Percentiles rank a stretch among this genome's conserved stretches.
These are phyloP conservation scores for Stichopus chloronotus DNA, from an alignment of 35 echinoderm and acorn worm genomes.

Conservation along the genomic window DNA sequence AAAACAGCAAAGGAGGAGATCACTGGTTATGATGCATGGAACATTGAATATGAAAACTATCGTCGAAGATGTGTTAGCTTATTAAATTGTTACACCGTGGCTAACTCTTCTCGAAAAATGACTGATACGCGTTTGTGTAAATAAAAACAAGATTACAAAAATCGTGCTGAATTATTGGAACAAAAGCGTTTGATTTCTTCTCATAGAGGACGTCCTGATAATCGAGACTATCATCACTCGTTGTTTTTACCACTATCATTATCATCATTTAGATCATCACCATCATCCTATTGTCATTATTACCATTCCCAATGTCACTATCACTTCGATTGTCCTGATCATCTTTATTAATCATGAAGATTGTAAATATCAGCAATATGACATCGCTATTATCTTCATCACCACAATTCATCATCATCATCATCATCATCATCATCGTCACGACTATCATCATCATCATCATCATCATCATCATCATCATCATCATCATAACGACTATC, in stretches of 20 bases:
- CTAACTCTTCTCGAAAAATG: too few relatives aligned
- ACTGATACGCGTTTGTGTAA: too few relatives aligned
- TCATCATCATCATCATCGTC: neutral
- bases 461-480: conserved; percentile 53
- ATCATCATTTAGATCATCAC: conserved; percentile 1
- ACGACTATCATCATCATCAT: conserved; percentile 15
- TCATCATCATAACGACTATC: neutral
- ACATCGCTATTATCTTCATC: neutral
- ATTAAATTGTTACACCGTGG: too few relatives aligned
- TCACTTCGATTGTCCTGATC: conserved; percentile 32
- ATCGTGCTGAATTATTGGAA: too few relatives aligned
- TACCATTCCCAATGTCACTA: neutral
- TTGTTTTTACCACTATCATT: neutral
- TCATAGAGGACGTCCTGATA: neutral
- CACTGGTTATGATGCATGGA: too few relatives aligned
- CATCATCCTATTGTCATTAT: conserved; percentile 25
- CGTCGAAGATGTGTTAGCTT: too few relatives aligned
- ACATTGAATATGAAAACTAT: too few relatives aligned
- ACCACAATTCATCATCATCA: neutral
- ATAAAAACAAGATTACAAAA: too few relatives aligned
- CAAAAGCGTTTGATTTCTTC: too few relatives aligned
- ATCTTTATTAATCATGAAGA: neutral
- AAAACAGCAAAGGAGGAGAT: neutral
- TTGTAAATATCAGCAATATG: neutral
- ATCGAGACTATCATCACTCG: neutral